phyloP scores from a whole-genome alignment of 2,113 vertebrate species.

The Thalassoma bifasciatum region DNA sequence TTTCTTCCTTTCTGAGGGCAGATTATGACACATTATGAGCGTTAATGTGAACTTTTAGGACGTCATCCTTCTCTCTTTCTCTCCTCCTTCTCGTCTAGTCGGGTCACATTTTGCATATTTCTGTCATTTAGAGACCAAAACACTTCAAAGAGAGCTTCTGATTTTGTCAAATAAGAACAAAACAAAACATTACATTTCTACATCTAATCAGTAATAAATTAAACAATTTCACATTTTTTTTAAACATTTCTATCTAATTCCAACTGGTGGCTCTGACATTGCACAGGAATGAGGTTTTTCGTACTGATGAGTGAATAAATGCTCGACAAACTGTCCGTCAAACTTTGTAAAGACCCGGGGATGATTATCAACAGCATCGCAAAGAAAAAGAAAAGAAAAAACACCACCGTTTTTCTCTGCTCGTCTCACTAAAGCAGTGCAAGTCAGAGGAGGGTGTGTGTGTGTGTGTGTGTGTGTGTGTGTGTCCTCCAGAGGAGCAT shows the following conservation, averaged over 20 bases:
- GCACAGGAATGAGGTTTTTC: conserved; percentile 8
- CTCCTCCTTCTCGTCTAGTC: conserved; percentile 24
- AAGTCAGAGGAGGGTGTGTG: background rate
- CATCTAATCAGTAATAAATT: conserved; percentile 46
- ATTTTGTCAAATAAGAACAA: background rate
- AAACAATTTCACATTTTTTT: conserved; percentile 39
- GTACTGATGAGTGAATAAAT: conserved; percentile 3
- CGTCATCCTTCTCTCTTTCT: background rate
- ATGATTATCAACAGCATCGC: conserved; percentile 84
- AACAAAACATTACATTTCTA: conserved; percentile 21
- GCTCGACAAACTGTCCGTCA: conserved; percentile 1
- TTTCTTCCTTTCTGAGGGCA: background rate
- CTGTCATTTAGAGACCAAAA: conserved; percentile 42
- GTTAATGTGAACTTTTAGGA: background rate
- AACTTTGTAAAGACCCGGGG: conserved; percentile 21
- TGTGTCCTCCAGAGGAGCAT: conserved; percentile 8
- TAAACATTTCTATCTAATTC: conserved; percentile 22
- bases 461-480: background rate
- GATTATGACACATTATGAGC: no score
- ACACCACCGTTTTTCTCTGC: conserved; percentile 32
- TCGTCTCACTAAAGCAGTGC: conserved; percentile 48
- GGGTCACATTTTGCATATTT: conserved; percentile 77
- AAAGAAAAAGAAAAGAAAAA: conserved; percentile 16
- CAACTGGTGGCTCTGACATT: conserved; percentile 23
- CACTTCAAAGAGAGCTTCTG: conserved; percentile 32